These are phyloP conservation scores for Lepilemur septentrionalis DNA, from an alignment of 2,797 vertebrate species.

Conservation along the genomic window DNA sequence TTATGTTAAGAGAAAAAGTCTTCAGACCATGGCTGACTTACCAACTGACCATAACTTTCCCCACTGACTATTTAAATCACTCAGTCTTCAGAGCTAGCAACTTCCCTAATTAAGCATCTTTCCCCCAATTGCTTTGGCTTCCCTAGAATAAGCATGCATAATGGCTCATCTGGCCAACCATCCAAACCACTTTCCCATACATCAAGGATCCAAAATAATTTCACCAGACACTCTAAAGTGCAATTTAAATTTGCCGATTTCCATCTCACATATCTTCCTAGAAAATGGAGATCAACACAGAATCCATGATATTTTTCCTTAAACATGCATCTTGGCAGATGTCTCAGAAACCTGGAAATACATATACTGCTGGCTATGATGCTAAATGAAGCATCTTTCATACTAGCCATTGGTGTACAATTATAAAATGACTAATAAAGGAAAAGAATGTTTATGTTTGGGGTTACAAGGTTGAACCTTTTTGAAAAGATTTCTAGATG, in stretches of 20 bases:
- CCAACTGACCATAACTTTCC: conserved; percentile 79
- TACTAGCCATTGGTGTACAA: neutral
- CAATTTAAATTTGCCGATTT: conserved; percentile 82
- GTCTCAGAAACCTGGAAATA: conserved; percentile 33
- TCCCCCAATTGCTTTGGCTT: conserved; percentile 63
- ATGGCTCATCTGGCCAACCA: conserved; percentile 82
- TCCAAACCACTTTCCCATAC: conserved; percentile 82
- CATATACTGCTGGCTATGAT: neutral
- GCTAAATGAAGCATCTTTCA: conserved; percentile 52
- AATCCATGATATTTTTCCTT: conserved; percentile 64
- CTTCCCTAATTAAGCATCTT: conserved; percentile 74
- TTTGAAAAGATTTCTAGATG: neutral
- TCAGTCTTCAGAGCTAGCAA: conserved; percentile 62
- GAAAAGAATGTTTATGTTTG: neutral
- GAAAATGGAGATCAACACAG: conserved; percentile 78
- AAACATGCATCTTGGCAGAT: conserved; percentile 26
- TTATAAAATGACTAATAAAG: neutral
- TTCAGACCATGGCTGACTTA: conserved; percentile 69
- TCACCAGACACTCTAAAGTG: conserved; percentile 84
- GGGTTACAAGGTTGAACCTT: neutral
- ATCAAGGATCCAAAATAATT: conserved; percentile 84
- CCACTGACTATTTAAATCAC: conserved; percentile 63
- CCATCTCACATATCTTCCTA: conserved; percentile 83
- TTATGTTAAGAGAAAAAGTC: conserved; percentile 78
- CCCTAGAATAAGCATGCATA: conserved; percentile 73